A percentile compares a stretch with the other conserved stretches of the same genome.
Evolutionary conservation across 2,797 vertebrate species (phyloP).

Genomic region (Diceros bicornis): DNA sequence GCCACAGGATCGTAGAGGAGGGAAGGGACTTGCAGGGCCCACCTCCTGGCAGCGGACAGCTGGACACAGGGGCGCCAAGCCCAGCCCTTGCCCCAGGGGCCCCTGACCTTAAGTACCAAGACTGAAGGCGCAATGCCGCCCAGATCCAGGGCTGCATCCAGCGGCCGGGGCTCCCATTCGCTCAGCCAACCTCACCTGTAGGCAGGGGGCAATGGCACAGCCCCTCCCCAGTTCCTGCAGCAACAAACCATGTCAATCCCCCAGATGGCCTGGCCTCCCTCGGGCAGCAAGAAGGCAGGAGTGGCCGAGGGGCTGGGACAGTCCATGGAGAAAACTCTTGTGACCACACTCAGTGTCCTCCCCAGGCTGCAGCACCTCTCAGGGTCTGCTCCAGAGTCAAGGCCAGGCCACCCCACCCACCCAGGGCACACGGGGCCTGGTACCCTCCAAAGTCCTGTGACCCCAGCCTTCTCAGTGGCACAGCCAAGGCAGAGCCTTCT

Average conservation of each 20-base stretch:
- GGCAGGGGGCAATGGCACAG: background rate
- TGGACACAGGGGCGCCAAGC: background rate
- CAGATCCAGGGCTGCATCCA: background rate
- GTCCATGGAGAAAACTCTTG: background rate
- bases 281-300: background rate
- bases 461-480: background rate
- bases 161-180: too few relatives aligned
- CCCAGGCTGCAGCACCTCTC: background rate
- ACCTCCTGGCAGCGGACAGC: background rate
- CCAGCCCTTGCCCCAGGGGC: background rate
- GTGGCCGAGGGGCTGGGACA: background rate
- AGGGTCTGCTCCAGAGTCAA: too few relatives aligned
- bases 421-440: background rate
- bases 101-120: background rate
- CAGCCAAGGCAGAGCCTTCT: background rate
- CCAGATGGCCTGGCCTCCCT: background rate
- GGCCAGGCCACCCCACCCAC: too few relatives aligned
- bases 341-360: background rate
- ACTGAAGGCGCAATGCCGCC: background rate
- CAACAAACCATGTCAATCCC: background rate
- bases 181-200: rapidly evolving
- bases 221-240: rapidly evolving
- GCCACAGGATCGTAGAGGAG: background rate
- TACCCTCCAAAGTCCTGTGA: background rate
- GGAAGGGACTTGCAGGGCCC: background rate